Conservation (phyloP, 2,797 vertebrate species). For the Ceryle rudis region DNA sequence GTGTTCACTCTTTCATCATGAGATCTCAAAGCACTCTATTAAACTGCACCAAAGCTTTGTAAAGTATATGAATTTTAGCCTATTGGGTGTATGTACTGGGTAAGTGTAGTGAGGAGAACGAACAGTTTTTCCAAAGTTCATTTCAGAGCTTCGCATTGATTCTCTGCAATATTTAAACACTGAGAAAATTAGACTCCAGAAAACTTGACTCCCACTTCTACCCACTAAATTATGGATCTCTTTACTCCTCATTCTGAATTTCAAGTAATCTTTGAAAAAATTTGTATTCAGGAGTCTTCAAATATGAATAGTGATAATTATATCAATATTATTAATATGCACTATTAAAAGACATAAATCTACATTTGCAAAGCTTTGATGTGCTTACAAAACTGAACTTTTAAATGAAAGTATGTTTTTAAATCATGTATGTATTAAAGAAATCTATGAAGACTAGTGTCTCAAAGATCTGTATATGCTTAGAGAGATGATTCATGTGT, state of each 20-base stretch:
- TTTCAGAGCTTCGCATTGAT: conserved; percentile 27
- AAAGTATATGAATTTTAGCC: conserved; percentile 27
- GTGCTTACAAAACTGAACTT: conserved; percentile 40
- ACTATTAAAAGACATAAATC: conserved; percentile 47
- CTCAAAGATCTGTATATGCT: neutral
- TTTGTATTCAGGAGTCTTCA: conserved; percentile 28
- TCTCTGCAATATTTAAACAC: conserved; percentile 32
- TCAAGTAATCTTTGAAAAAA: conserved; percentile 53
- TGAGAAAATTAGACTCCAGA: conserved; percentile 16
- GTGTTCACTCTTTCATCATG: conserved; percentile 9
- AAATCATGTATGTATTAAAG: conserved; percentile 32
- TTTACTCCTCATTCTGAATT: conserved; percentile 33
- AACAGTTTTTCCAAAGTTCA: conserved; percentile 24
- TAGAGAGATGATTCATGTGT: neutral
- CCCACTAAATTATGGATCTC: conserved; percentile 38
- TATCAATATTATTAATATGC: conserved; percentile 59
- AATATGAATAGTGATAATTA: conserved; percentile 51
- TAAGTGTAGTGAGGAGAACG: neutral
- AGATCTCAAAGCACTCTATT: conserved; percentile 40
- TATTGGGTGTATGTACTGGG: neutral
- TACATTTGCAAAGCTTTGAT: conserved; percentile 65
- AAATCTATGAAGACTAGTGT: conserved; percentile 28
- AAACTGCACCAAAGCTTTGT: neutral
- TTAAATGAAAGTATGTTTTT: conserved; percentile 37
- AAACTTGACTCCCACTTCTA: conserved; percentile 40